These are phyloP conservation scores for Pseudochirops cupreus DNA, from an alignment of 2,797 vertebrate species.

Conservation along the genomic window DNA sequence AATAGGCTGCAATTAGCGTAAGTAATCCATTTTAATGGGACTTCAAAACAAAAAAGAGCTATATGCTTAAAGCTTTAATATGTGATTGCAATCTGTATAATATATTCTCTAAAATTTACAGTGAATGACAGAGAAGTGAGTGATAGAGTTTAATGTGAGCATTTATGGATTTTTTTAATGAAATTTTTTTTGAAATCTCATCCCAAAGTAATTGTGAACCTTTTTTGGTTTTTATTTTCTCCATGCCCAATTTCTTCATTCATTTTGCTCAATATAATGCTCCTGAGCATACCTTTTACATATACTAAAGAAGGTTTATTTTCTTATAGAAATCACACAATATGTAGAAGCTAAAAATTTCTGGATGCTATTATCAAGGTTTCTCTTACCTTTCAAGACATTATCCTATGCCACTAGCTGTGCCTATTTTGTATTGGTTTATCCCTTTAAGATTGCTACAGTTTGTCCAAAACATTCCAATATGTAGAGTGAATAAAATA, in stretches of 20 bases:
- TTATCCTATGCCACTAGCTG: background rate
- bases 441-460: constrained; percentile 1
- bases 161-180: constrained; percentile 7
- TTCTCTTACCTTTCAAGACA: background rate
- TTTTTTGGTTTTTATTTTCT: constrained; percentile 49
- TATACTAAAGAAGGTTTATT: constrained; percentile 33
- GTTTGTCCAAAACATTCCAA: background rate
- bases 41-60: constrained; percentile 59
- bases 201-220: constrained; percentile 50
- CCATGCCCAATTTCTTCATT: constrained; percentile 48
- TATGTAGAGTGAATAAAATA: background rate
- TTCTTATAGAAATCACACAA: constrained; percentile 29
- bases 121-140: constrained; percentile 41
- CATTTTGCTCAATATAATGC: constrained; percentile 18
- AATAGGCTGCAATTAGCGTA: constrained; percentile 52
- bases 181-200: constrained; percentile 36
- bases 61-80: constrained; percentile 62
- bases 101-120: constrained; percentile 45
- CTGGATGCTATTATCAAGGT: background rate
- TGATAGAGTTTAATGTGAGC: constrained; percentile 32
- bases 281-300: constrained; percentile 51
- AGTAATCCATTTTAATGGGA: constrained; percentile 55
- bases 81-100: constrained; percentile 62
- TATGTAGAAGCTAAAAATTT: constrained; percentile 10
- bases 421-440: background rate